phyloP scores from a whole-genome alignment of 1,140 invertebrate species.

The Brachionus manjavacas region DNA sequence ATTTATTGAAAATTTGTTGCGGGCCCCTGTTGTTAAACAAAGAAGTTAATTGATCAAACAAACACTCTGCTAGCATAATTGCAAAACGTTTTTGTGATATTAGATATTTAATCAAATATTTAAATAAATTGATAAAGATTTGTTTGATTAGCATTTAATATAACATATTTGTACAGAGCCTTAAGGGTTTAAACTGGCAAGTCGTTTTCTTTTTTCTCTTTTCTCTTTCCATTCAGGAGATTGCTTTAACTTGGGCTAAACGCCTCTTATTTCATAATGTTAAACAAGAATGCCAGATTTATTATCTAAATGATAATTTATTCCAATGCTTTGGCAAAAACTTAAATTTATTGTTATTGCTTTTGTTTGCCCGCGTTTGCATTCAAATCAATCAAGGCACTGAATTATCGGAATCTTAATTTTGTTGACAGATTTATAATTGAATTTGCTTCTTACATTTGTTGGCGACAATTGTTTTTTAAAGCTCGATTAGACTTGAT shows the following conservation, averaged over 20 bases:
- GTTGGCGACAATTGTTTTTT: background rate
- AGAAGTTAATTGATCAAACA: background rate
- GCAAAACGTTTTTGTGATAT: background rate
- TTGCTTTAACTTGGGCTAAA: background rate
- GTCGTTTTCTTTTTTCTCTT: background rate
- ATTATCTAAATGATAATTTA: background rate
- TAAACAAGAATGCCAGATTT: background rate
- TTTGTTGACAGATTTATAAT: background rate
- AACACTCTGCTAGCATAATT: background rate
- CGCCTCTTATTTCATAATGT: background rate
- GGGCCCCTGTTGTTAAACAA: background rate
- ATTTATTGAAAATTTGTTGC: background rate
- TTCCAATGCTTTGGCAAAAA: background rate
- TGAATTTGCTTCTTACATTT: background rate
- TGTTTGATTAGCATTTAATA: background rate
- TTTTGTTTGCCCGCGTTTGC: background rate
- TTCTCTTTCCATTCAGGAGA: background rate
- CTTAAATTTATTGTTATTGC: background rate
- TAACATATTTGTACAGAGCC: background rate
- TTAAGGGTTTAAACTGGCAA: background rate
- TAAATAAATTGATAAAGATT: background rate
- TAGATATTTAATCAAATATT: constrained; percentile 8
- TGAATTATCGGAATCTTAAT: background rate
- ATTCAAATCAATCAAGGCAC: background rate
- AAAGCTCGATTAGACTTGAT: background rate